Conservation (phyloP, 2,797 vertebrate genomes). For the Spinus olivaceus region DNA sequence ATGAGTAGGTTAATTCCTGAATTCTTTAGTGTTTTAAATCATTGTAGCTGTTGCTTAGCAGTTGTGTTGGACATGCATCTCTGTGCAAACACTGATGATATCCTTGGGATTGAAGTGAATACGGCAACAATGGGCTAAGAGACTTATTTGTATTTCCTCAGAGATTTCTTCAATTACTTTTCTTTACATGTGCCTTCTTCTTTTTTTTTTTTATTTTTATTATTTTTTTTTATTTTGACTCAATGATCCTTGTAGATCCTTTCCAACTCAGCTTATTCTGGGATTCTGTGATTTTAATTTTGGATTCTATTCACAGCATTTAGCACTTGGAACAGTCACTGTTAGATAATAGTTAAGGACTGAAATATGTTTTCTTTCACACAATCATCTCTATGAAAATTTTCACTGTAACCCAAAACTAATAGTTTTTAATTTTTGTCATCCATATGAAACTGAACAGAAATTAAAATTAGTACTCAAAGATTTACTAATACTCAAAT, state of each 20-base stretch:
- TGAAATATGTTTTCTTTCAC: not conserved
- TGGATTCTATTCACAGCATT: not conserved
- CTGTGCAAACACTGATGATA: not conserved
- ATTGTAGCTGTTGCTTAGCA: not conserved
- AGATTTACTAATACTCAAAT: not conserved
- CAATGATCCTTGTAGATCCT: not conserved
- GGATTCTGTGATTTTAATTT: not conserved
- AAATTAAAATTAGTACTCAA: not conserved
- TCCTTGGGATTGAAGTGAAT: not conserved
- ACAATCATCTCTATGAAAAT: not conserved
- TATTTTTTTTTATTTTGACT: not conserved
- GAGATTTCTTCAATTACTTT: not conserved
- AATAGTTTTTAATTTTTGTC: not conserved
- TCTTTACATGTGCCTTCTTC: rapidly evolving
- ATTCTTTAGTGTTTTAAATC: conserved; percentile 19
- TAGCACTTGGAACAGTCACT: not conserved
- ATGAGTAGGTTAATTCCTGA: conserved; percentile 10
- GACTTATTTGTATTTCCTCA: not conserved
- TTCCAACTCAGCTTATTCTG: not conserved
- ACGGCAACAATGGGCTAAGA: not conserved
- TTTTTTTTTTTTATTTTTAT: not conserved
- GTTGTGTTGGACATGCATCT: not conserved
- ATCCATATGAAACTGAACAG: not conserved
- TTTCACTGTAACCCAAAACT: not conserved
- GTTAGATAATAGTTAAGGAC: not conserved